Evolutionary conservation across 2,113 vertebrate genomes (phyloP).

Genomic region (Alligator mississippiensis): DNA sequence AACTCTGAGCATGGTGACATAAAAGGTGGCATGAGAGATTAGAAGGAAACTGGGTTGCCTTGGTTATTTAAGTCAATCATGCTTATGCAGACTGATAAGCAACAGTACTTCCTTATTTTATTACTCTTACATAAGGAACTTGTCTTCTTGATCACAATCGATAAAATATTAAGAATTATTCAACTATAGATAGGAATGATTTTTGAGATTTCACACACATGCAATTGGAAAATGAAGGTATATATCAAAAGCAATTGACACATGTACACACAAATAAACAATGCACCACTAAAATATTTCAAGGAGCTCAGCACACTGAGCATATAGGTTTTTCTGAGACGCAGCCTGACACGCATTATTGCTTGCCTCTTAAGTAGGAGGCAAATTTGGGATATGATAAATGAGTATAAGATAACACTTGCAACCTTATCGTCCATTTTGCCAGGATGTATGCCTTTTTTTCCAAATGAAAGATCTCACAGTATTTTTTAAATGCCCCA

Average conservation of each 20-base stretch:
- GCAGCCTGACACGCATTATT: background rate
- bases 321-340: background rate
- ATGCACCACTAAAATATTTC: background rate
- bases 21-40: slow-evolving; percentile 32
- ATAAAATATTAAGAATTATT: slow-evolving; percentile 38
- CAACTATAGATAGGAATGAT: background rate
- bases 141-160: slow-evolving; percentile 26
- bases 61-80: slow-evolving; percentile 59
- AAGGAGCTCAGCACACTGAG: background rate
- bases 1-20: slow-evolving; percentile 38
- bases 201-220: background rate
- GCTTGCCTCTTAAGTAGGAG: background rate
- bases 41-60: slow-evolving; percentile 48
- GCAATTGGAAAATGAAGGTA: slow-evolving; percentile 36
- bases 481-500: background rate
- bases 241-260: slow-evolving; percentile 28
- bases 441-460: background rate
- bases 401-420: background rate
- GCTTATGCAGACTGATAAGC: slow-evolving; percentile 23
- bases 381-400: background rate
- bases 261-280: background rate
- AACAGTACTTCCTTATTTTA: background rate
- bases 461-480: background rate
- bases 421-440: background rate
- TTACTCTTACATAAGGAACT: slow-evolving; percentile 58